Conservation (phyloP, 2,113 vertebrate species). For the Prinia subflava region DNA sequence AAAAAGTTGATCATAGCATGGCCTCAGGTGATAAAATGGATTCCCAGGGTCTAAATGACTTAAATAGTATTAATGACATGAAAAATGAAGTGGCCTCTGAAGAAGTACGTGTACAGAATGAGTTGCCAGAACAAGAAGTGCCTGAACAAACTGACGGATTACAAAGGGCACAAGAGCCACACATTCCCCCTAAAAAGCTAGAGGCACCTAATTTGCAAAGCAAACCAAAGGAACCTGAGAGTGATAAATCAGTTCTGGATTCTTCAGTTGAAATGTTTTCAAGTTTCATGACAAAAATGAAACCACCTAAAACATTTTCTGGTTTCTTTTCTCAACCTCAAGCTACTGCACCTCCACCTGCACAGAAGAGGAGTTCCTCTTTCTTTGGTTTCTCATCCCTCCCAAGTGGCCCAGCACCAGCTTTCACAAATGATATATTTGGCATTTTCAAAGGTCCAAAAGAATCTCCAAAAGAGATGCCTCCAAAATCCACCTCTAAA, state of each 20-base stretch:
- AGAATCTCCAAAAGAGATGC: slow-evolving; percentile 58
- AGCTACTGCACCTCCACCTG: slow-evolving; percentile 62
- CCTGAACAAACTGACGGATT: background rate
- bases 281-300: slow-evolving; percentile 87
- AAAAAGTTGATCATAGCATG: background rate
- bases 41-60: background rate
- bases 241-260: slow-evolving; percentile 75
- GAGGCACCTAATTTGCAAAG: background rate
- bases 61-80: background rate
- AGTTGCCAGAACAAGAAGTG: background rate
- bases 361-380: slow-evolving; percentile 77
- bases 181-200: background rate
- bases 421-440: slow-evolving; percentile 82
- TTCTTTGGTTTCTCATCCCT: slow-evolving; percentile 77
- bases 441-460: slow-evolving; percentile 78
- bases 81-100: slow-evolving; percentile 2
- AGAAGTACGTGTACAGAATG: background rate
- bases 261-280: slow-evolving; percentile 84
- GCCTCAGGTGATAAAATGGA: background rate
- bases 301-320: slow-evolving; percentile 77
- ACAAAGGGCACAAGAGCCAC: background rate
- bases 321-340: slow-evolving; percentile 82
- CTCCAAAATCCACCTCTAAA: background rate
- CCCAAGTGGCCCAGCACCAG: slow-evolving; percentile 65
- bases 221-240: slow-evolving; percentile 58